phyloP scores from a whole-genome alignment of 2,113 vertebrate species.

The Pachypanchax playfairii region DNA sequence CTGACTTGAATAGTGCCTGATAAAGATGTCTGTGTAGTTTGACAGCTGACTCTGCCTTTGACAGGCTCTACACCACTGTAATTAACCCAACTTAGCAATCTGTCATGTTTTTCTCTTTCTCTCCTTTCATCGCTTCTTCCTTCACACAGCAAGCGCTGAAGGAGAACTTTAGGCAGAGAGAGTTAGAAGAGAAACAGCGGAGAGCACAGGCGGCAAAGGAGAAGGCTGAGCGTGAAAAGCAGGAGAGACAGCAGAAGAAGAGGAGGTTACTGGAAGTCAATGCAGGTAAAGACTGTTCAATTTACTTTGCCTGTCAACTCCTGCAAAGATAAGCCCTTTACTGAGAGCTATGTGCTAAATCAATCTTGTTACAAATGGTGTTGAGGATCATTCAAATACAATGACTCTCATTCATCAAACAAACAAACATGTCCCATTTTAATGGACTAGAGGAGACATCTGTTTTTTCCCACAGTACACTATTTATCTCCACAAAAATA shows the following conservation, averaged over 20 bases:
- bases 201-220: slow-evolving; percentile 89
- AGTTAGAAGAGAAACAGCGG: slow-evolving; percentile 92
- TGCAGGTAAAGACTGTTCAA: slow-evolving; percentile 80
- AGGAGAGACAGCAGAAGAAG: slow-evolving; percentile 92
- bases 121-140: slow-evolving; percentile 5
- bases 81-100: slow-evolving; percentile 66
- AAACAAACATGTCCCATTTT: slow-evolving; percentile 6
- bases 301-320: slow-evolving; percentile 32
- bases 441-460: slow-evolving; percentile 25
- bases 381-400: slow-evolving; percentile 39
- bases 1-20: slow-evolving; percentile 43
- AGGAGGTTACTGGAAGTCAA: slow-evolving; percentile 90
- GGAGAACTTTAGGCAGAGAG: slow-evolving; percentile 87
- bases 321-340: slow-evolving; percentile 30
- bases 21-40: slow-evolving; percentile 49
- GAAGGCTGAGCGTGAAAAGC: slow-evolving; percentile 91
- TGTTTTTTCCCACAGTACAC: slow-evolving; percentile 12
- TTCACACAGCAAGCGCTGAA: slow-evolving; percentile 88
- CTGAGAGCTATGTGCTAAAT: slow-evolving; percentile 28
- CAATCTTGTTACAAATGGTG: slow-evolving; percentile 30
- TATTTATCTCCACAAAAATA: slow-evolving; percentile 12
- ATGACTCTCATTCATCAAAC: slow-evolving; percentile 25
- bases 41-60: slow-evolving; percentile 51
- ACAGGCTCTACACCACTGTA: slow-evolving; percentile 45
- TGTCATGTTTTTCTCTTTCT: slow-evolving; percentile 31